These are phyloP conservation scores for Ceuthmochares aereus DNA, from an alignment of 2,113 vertebrate species.

Conservation along the genomic window DNA sequence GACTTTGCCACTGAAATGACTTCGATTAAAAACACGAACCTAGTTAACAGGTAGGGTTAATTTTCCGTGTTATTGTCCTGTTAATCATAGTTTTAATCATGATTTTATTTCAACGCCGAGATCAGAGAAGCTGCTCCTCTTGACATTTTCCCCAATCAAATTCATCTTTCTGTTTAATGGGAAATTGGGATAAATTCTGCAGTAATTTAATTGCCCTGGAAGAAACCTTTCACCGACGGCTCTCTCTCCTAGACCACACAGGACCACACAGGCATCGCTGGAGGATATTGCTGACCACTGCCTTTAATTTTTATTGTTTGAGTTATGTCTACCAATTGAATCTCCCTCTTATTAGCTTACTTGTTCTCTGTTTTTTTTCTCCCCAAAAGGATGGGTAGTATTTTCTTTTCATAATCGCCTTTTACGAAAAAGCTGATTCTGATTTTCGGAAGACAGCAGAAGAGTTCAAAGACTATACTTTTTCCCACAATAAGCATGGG, in stretches of 20 bases:
- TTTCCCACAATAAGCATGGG: background rate
- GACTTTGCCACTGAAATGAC: background rate
- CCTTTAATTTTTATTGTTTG: conserved; percentile 81
- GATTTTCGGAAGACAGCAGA: background rate
- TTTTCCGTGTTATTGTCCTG: background rate
- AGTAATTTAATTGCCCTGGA: conserved; percentile 63
- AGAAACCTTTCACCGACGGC: conserved; percentile 78
- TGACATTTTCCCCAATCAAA: conserved; percentile 62
- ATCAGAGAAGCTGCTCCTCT: background rate
- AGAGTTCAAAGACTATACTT: conserved; percentile 16
- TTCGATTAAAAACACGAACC: background rate
- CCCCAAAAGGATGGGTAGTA: background rate
- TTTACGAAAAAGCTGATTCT: background rate
- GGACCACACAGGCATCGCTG: conserved; percentile 80
- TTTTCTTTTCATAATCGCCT: background rate
- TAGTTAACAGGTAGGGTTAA: background rate
- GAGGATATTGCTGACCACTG: conserved; percentile 80
- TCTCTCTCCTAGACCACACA: conserved; percentile 71
- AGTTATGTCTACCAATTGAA: conserved; percentile 79
- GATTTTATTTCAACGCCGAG: conserved; percentile 11
- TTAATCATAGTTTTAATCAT: conserved; percentile 26
- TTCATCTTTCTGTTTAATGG: conserved; percentile 51
- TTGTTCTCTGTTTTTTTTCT: conserved; percentile 12
- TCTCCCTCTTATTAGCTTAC: conserved; percentile 58
- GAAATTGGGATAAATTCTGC: conserved; percentile 52